phyloP scores from a whole-genome alignment of 2,797 vertebrate genomes.

The Sparidentex hasta region DNA sequence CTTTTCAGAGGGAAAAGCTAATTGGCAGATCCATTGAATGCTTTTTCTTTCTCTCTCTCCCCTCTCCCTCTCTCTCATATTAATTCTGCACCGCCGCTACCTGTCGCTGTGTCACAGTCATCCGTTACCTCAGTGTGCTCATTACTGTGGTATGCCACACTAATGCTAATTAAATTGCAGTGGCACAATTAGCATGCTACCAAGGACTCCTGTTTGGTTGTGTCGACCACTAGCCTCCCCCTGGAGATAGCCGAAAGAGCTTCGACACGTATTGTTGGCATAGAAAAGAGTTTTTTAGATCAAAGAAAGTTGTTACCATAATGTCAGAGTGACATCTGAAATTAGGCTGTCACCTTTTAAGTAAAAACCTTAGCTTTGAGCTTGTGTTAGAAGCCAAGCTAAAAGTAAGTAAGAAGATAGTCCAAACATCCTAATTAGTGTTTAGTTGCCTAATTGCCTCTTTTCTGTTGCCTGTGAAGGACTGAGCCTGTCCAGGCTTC shows the following conservation, averaged over 20 bases:
- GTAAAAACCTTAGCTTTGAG: neutral
- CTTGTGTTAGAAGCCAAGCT: neutral
- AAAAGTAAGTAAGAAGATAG: neutral
- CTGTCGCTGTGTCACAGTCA: constrained; percentile 72
- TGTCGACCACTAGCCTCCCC: constrained; percentile 39
- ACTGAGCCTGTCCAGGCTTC: too few species aligned
- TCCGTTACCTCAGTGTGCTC: constrained; percentile 71
- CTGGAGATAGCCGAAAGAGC: constrained; percentile 45
- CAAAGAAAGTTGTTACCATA: constrained; percentile 30
- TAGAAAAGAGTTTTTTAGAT: constrained; percentile 45
- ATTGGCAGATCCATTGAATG: constrained; percentile 72
- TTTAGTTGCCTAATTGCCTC: neutral
- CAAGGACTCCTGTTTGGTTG: constrained; percentile 48
- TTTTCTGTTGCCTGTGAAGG: too few species aligned
- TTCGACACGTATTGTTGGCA: constrained; percentile 49
- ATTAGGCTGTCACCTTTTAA: neutral
- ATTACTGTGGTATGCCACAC: constrained; percentile 67
- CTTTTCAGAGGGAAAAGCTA: constrained; percentile 73
- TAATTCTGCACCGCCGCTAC: constrained; percentile 69
- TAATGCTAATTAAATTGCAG: constrained; percentile 76
- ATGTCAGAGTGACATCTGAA: constrained; percentile 10
- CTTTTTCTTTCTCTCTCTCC: constrained; percentile 32
- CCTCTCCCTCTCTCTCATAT: constrained; percentile 40
- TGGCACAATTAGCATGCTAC: constrained; percentile 70
- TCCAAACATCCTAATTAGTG: neutral